Base-by-base conservation (phyloP, 2,113 vertebrate species). In the Oncorhynchus tshawytscha region DNA sequence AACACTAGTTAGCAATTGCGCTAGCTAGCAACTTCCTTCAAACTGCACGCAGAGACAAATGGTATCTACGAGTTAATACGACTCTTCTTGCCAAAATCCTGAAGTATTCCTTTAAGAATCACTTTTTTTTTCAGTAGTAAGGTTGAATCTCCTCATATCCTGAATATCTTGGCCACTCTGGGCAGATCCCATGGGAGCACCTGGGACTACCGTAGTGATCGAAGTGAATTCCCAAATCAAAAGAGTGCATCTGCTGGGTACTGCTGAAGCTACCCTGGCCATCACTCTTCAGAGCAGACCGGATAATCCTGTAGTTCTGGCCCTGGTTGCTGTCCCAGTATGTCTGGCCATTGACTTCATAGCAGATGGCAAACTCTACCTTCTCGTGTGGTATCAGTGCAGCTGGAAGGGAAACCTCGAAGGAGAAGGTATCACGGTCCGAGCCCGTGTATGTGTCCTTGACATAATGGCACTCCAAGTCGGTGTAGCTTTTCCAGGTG, bases 241-340 rank as follows among this genome's bases (percentile, higher is more conserved):
- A 77, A 60, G 82, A 39, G 25, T 74, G 70, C 0, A 13, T 49
- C 62, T 24, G 81, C 16, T 11, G 59, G 62, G 49, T 73, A 51
- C 7, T 68, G 27, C 59, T 13, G 9, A 64, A 5, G 7, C 87
- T 82, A 0, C n/a, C 78, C 0, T 20, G 82, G 0, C 82, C 72
- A 13, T 78, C 79, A 3, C 84, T 88, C 78, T 88, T 93, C 75
- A 93, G 88, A 73, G 93, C 92, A 0, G 95, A 92, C 76, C 91
- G 88, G 59, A 91, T 75, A 81, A 98, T 93, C 81, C 90, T 88
- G 82, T 99, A 99, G 87, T 99, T 99, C 59, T 88, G 78, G n/a
- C 96, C 96, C 25, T 87, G 88, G 90, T 99, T 99, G 88, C 95
- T 99, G 91, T 99, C 98, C 97, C 97, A 99, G 86, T 95, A 90